Conservation (phyloP, 2,113 vertebrate species). For the Ameiurus melas region DNA sequence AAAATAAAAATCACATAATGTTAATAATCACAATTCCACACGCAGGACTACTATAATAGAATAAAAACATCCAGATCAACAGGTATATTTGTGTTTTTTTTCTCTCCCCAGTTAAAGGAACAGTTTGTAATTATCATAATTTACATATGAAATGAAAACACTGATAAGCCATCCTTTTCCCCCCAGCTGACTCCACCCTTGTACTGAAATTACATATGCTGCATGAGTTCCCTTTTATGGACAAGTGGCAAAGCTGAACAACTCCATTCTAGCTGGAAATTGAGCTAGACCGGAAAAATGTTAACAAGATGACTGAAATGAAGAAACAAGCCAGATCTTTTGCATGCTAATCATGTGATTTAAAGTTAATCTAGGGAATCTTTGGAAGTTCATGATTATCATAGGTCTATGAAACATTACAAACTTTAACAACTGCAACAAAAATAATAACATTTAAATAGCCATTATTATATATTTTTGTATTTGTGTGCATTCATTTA, state of each 20-base stretch:
- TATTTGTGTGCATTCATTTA: too few relatives aligned
- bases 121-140: not conserved
- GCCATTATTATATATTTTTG: too few relatives aligned
- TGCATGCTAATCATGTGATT: not conserved
- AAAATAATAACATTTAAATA: too few relatives aligned
- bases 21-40: too few relatives aligned
- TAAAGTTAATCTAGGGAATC: not conserved
- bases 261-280: not conserved
- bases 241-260: not conserved
- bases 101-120: too few relatives aligned
- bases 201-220: not conserved
- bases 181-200: not conserved
- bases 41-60: too few relatives aligned
- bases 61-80: too few relatives aligned
- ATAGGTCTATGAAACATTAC: not conserved
- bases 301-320: not conserved
- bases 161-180: not conserved
- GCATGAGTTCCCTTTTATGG: not conserved
- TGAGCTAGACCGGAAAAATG: not conserved
- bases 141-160: not conserved
- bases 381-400: not conserved
- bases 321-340: not conserved
- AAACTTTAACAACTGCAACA: not conserved
- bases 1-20: too few relatives aligned
- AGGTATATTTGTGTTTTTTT: too few relatives aligned